Percentiles rank a stretch among this genome's conserved stretches.
Conservation (phyloP, 2,797 vertebrate species). For the Denticeps clupeoides region DNA sequence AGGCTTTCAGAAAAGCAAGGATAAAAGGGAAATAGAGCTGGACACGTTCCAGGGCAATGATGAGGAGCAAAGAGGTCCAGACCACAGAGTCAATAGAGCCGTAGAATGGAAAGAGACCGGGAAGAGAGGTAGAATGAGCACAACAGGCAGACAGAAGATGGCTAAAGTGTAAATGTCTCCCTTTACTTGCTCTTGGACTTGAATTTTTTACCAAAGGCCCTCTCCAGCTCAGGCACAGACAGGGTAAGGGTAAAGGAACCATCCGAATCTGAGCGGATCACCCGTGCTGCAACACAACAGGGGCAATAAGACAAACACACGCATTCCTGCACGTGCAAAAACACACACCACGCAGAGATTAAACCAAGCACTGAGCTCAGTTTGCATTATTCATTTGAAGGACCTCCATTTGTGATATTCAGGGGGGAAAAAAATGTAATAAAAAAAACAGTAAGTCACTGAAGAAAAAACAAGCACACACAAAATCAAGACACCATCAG, state of each 20-base stretch:
- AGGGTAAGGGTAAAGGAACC: conserved; percentile 66
- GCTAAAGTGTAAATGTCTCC: conserved; percentile 21
- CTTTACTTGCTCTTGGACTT: conserved; percentile 66
- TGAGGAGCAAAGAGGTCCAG: conserved; percentile 6
- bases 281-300: conserved; percentile 58
- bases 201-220: conserved; percentile 66
- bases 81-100: conserved; percentile 4
- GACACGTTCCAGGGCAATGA: conserved; percentile 2
- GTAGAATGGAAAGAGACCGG: conserved; percentile 7
- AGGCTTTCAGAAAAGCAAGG: too few species aligned
- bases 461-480: neutral
- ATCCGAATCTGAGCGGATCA: conserved; percentile 54
- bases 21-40: too few species aligned
- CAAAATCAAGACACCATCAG: neutral
- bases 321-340: neutral
- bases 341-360: neutral
- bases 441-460: too few species aligned
- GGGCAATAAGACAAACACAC: conserved; percentile 26
- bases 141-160: conserved; percentile 22
- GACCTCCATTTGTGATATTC: too few species aligned
- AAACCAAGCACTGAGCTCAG: too few species aligned
- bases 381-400: too few species aligned
- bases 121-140: conserved; percentile 17
- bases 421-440: too few species aligned
- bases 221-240: conserved; percentile 68